A percentile compares a stretch with the other conserved stretches of the same genome.
These are phyloP conservation scores for Sebastes paucispinis DNA, from an alignment of 2,797 vertebrate species.

Conservation along the genomic window DNA sequence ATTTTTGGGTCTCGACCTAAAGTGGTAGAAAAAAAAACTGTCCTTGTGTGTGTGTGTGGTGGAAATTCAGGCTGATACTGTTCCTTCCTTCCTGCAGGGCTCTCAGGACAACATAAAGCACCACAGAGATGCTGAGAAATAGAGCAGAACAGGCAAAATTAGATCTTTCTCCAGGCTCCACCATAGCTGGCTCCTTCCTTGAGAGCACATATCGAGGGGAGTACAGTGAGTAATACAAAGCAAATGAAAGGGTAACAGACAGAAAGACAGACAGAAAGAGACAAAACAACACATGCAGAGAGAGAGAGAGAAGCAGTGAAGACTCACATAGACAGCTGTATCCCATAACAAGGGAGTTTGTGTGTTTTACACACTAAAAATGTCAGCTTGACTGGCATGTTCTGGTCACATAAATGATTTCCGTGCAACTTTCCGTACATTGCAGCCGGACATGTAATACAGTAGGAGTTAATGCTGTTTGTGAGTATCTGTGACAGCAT, in stretches of 20 bases:
- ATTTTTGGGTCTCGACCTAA: slow-evolving; percentile 54
- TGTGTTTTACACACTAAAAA: not conserved
- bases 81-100: slow-evolving; percentile 28
- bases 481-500: slow-evolving; percentile 20
- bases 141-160: slow-evolving; percentile 73
- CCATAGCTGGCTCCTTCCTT: slow-evolving; percentile 39
- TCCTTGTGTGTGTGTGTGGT: not conserved
- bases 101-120: slow-evolving; percentile 57
- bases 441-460: not conserved
- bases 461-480: slow-evolving; percentile 25
- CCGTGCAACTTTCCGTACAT: not conserved
- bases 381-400: slow-evolving; percentile 14
- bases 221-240: slow-evolving; percentile 23
- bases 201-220: slow-evolving; percentile 32
- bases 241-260: slow-evolving; percentile 23
- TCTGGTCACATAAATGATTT: slow-evolving; percentile 18
- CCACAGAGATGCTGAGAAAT: slow-evolving; percentile 67
- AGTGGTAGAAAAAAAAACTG: slow-evolving; percentile 18
- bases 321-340: not conserved
- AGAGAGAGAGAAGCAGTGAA: not conserved
- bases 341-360: not conserved
- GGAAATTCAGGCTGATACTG: slow-evolving; percentile 27
- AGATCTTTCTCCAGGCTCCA: slow-evolving; percentile 59
- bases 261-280: not conserved
- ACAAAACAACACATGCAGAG: not conserved